Evolutionary conservation across 2,113 vertebrate genomes (phyloP).

Genomic region (Gavialis gangeticus): DNA sequence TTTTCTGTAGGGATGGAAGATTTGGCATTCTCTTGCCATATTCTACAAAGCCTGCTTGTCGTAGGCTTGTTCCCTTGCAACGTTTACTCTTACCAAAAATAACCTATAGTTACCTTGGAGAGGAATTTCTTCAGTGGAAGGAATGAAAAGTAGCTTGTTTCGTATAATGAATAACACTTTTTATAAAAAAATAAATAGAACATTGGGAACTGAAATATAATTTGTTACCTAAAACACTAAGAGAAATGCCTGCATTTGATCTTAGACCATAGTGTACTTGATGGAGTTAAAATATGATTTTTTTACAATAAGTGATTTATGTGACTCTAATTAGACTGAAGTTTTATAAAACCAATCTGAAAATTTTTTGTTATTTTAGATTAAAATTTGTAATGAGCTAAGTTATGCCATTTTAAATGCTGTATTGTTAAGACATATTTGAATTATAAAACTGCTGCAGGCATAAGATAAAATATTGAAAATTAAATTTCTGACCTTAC

Average conservation of each 20-base stretch:
- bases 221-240: neutral
- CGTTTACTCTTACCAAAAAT: neutral
- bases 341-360: neutral
- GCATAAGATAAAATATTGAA: neutral
- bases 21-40: neutral
- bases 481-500: neutral
- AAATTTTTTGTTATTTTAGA: neutral
- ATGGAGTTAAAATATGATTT: neutral
- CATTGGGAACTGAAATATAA: no score
- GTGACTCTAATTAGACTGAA: neutral
- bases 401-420: neutral
- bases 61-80: neutral
- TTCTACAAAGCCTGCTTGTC: neutral
- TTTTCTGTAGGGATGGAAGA: neutral
- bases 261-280: neutral
- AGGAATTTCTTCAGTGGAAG: neutral
- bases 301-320: no score
- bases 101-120: neutral
- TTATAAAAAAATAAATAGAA: neutral
- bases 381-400: neutral
- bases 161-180: neutral
- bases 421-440: neutral
- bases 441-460: neutral
- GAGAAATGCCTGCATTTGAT: neutral
- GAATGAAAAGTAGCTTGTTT: neutral